Conservation (phyloP, 2,797 vertebrate genomes). For the Otus scops region DNA sequence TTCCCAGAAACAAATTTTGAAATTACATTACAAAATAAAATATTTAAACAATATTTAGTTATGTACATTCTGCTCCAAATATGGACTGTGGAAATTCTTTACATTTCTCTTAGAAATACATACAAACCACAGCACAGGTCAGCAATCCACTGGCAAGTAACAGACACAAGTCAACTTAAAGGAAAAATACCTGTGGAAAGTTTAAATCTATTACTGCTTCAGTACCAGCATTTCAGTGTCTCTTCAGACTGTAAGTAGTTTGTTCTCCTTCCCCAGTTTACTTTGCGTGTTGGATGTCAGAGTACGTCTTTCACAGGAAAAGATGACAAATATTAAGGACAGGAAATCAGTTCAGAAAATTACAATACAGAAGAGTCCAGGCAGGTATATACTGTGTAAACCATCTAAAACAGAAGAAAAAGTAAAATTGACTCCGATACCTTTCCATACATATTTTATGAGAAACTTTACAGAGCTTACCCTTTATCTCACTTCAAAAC, state of each 20-base stretch:
- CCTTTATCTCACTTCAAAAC: neutral
- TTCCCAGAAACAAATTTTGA: neutral
- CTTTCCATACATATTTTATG: neutral
- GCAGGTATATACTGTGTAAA: neutral
- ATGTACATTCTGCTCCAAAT: conserved; percentile 29
- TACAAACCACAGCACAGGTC: conserved; percentile 1
- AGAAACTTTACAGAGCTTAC: neutral
- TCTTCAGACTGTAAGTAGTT: neutral
- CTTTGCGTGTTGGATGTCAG: neutral
- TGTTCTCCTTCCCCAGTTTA: neutral
- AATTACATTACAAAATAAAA: conserved; percentile 25
- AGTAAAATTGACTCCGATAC: neutral
- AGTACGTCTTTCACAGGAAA: neutral
- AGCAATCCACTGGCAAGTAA: neutral
- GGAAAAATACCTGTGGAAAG: neutral
- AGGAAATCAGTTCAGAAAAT: neutral
- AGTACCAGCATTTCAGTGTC: neutral
- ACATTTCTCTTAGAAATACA: conserved; percentile 47
- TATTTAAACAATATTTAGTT: neutral
- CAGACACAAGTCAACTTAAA: neutral
- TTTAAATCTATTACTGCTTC: neutral
- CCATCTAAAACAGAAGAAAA: neutral
- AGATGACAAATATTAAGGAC: neutral
- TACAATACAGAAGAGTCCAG: neutral
- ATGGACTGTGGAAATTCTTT: neutral